Evolutionary conservation across 2,888 invertebrate genomes (phyloP).

Genomic region (Orchesella flavescens): DNA sequence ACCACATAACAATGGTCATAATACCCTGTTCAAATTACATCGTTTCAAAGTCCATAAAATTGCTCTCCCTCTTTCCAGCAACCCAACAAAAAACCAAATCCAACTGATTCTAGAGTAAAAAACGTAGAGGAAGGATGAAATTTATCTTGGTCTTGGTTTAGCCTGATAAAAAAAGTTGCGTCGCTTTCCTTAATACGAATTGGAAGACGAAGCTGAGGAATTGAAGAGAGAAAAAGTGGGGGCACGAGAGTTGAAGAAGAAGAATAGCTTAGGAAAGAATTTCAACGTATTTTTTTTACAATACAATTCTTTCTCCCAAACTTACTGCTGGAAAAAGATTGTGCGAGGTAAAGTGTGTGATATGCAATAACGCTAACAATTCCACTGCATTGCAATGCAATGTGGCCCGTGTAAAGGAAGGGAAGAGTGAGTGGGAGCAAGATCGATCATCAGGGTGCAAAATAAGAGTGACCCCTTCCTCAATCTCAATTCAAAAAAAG

Average conservation of each 20-base stretch:
- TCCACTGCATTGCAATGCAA: neutral
- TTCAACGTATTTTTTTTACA: no score
- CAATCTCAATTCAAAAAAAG: conserved; percentile 26
- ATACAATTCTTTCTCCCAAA: no score
- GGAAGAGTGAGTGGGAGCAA: conserved; percentile 4
- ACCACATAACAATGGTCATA: conserved; percentile 44
- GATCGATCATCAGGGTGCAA: conserved; percentile 30
- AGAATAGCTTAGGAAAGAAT: neutral
- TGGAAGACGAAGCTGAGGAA: neutral
- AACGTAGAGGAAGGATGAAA: neutral
- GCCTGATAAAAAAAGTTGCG: conserved; percentile 16
- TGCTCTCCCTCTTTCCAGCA: conserved; percentile 19
- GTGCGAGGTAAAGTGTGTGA: neutral
- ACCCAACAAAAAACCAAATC: neutral
- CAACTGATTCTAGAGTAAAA: neutral
- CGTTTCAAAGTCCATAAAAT: conserved; percentile 57
- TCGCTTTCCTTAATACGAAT: conserved; percentile 4
- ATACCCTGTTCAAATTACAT: conserved; percentile 54
- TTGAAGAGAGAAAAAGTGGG: conserved; percentile 4
- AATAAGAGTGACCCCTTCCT: conserved; percentile 34
- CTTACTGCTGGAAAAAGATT: no score
- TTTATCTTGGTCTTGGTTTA: conserved; percentile 28
- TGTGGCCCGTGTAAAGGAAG: neutral
- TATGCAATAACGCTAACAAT: conserved; percentile 26
- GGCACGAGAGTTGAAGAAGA: neutral